These are phyloP conservation scores for Leucozona laternaria DNA, from an alignment of 2,888 invertebrate species.

Conservation along the genomic window DNA sequence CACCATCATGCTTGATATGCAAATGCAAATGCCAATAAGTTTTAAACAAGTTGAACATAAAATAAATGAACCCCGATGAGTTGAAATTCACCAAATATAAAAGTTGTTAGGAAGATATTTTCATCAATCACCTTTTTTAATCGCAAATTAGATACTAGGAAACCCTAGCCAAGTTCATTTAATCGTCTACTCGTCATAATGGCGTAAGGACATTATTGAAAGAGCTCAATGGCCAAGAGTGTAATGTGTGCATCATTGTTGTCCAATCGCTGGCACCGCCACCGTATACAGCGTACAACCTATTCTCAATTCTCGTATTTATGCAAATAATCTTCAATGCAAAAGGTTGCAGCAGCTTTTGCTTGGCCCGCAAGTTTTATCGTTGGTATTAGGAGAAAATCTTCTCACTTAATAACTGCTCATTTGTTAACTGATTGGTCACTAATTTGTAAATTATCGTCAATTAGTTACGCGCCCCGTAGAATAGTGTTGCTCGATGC, in stretches of 20 bases:
- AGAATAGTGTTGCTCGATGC: background rate
- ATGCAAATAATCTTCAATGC: slow-evolving; percentile 47
- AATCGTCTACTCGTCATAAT: slow-evolving; percentile 55
- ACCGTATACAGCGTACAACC: background rate
- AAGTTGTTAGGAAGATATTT: too few relatives aligned
- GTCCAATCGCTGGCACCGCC: slow-evolving; percentile 14
- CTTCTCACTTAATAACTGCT: slow-evolving; percentile 65
- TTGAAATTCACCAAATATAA: too few relatives aligned
- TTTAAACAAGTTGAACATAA: too few relatives aligned
- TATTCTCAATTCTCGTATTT: slow-evolving; percentile 10
- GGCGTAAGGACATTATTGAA: slow-evolving; percentile 53
- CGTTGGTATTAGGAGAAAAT: slow-evolving; percentile 55
- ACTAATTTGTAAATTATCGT: slow-evolving; percentile 73
- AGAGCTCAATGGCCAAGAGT: slow-evolving; percentile 40
- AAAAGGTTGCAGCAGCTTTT: slow-evolving; percentile 41
- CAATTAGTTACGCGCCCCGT: slow-evolving; percentile 66
- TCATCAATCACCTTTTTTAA: too few relatives aligned
- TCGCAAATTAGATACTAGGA: background rate
- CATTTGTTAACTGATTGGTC: slow-evolving; percentile 74
- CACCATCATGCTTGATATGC: too few relatives aligned
- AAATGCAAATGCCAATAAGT: too few relatives aligned
- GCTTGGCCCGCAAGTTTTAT: slow-evolving; percentile 56
- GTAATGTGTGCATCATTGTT: slow-evolving; percentile 39
- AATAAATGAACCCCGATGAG: too few relatives aligned
- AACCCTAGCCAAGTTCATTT: slow-evolving; percentile 30